Percentiles rank a stretch among this genome's conserved stretches.
Evolutionary conservation across 2,888 invertebrate species (phyloP).

Genomic region (Rhagium mordax): DNA sequence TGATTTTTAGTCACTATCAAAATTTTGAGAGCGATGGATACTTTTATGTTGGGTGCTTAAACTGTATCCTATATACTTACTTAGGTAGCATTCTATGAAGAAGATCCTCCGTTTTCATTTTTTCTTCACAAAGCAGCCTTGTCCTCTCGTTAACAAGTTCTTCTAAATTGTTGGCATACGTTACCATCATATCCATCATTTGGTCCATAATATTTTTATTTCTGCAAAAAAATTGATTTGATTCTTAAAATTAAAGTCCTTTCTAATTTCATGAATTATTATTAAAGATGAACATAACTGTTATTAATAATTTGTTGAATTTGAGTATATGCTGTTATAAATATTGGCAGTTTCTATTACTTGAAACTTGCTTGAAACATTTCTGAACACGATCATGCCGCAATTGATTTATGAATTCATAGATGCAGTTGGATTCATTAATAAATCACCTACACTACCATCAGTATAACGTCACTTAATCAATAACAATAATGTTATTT

Average conservation of each 20-base stretch:
- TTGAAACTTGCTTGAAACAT: too few species aligned
- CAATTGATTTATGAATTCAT: background rate
- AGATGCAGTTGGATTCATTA: background rate
- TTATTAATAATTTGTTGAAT: too few species aligned
- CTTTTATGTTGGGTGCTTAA: too few species aligned
- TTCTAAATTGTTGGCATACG: slow-evolving; percentile 95
- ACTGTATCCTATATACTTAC: slow-evolving; percentile 70
- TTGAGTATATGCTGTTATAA: too few species aligned
- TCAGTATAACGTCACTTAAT: background rate
- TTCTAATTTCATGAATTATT: too few species aligned
- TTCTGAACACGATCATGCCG: background rate
- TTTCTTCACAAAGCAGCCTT: slow-evolving; percentile 90
- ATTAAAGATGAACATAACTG: too few species aligned
- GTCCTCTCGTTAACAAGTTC: slow-evolving; percentile 95
- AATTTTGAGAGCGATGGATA: too few species aligned
- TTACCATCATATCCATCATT: slow-evolving; percentile 99
- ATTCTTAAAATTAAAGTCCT: too few species aligned
- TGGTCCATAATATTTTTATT: slow-evolving; percentile 95
- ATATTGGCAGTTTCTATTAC: too few species aligned
- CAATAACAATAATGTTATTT: background rate
- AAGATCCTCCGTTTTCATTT: slow-evolving; percentile 93
- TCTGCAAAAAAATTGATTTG: slow-evolving; percentile 69
- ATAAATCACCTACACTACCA: background rate
- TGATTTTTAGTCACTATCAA: too few species aligned
- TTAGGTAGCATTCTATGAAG: slow-evolving; percentile 95